Conservation (phyloP, 1,140 invertebrate genomes). For the Medauroidea extradentata region DNA sequence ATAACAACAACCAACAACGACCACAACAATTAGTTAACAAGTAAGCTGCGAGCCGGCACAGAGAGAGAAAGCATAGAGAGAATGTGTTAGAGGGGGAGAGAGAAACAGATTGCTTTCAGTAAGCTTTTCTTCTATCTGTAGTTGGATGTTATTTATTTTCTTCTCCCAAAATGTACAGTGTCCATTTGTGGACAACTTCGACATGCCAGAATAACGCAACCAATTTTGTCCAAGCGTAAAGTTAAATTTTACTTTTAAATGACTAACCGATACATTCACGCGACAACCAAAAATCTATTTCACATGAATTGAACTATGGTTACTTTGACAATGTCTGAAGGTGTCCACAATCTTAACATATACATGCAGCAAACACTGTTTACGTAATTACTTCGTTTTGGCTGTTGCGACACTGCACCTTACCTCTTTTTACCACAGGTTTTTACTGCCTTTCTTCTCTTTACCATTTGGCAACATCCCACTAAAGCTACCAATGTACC, state of each 20-base stretch:
- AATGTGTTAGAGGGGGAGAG: slow-evolving; percentile 4
- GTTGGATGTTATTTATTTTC: no score
- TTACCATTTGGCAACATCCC: slow-evolving; percentile 1
- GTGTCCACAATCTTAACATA: background rate
- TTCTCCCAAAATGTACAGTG: no score
- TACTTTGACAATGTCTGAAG: no score
- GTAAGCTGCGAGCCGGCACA: slow-evolving; percentile 12
- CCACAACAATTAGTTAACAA: background rate
- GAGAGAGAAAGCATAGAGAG: slow-evolving; percentile 14
- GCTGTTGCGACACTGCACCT: slow-evolving; percentile 12
- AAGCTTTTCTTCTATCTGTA: background rate
- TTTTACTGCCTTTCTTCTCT: slow-evolving; percentile 7
- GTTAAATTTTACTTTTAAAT: no score
- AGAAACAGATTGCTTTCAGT: slow-evolving; percentile 2
- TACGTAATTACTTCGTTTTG: slow-evolving; percentile 1
- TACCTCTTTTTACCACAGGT: slow-evolving; percentile 10
- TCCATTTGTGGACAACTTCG: no score
- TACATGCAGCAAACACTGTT: slow-evolving; percentile 10
- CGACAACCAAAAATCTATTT: no score
- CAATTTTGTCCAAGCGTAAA: no score
- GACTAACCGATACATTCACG: no score
- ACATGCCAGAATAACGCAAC: no score
- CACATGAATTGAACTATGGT: no score
- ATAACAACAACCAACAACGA: slow-evolving; percentile 1
- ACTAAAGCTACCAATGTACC: background rate